Evolutionary conservation across 2,888 invertebrate genomes (phyloP), one percentile per base, ranked within the genome.

Genomic region (Drosophila prostipennis): DNA sequence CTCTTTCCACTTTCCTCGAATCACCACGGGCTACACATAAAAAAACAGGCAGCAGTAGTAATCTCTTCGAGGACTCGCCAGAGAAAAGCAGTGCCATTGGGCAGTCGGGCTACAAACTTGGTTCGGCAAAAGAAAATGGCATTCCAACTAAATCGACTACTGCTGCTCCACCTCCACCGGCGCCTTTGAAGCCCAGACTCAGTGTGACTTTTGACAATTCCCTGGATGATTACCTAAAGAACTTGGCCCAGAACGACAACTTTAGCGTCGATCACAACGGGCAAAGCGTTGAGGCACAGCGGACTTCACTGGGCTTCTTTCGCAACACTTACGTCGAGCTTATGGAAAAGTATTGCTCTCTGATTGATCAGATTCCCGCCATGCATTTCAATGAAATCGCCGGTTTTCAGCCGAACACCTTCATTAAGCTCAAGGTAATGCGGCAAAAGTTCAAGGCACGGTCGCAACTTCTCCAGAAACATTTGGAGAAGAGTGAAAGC

Each of bases 291-390:
- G 56, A 76, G 4, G 71, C 77, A 14, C 76, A 91, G 0, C 79
- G 78, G 32, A 78, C 79, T 8, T 81, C 82, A n/a, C 76, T 89
- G 0, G 60, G 69, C 1, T 81, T 88, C 43, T 90, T 93, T 58
- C 94, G 93, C 89, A 91, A 92, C 55, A 92, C 94, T 71, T 94
- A 95, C 74, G 92, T 93, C 72, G 93, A 94, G 79, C 87, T 95
- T 40, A 90, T 95, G 80, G 95, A 95, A 80, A 95, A 94, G 91
- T 94, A 94, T 79, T 93, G 93, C 71, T 91, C 91, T 23, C 94
- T 95, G 0, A 93, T 95, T 74, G 94, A 94, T 77, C 93, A 93
- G 91, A 94, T 95, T 77, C 95, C 95, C 1, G 91, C 93, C 13
- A 92, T 93, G 72, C 93, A 94, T 42, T 93, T 94, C 73, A 93